phyloP scores from a whole-genome alignment of 2,113 vertebrate genomes.

The Hiodon alosoides region DNA sequence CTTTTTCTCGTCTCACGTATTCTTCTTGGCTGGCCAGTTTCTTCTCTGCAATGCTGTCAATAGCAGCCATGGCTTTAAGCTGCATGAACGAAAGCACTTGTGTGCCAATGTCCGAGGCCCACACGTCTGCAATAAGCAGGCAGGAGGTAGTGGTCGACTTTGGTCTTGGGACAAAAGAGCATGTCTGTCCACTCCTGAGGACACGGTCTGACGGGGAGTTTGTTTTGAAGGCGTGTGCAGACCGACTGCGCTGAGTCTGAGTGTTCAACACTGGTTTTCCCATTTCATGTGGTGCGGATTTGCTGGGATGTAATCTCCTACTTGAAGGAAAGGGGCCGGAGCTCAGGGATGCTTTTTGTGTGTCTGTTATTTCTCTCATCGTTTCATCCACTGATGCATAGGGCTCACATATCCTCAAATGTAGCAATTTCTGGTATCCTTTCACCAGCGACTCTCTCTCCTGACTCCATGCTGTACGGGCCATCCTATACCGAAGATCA shows the following conservation, averaged over 20 bases:
- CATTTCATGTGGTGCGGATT: not conserved
- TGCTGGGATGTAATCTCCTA: constrained; percentile 11
- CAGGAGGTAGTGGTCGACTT: constrained; percentile 14
- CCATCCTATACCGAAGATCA: constrained; percentile 46
- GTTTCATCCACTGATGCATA: constrained; percentile 55
- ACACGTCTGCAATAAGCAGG: not conserved
- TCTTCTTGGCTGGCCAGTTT: constrained; percentile 47
- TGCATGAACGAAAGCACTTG: constrained; percentile 53
- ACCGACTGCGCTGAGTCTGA: constrained; percentile 33
- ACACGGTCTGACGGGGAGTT: not conserved
- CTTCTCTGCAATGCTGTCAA: constrained; percentile 64
- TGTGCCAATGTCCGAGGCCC: not conserved
- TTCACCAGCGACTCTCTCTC: constrained; percentile 39
- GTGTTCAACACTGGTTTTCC: not conserved
- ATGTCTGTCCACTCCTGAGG: not conserved
- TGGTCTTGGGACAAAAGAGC: not conserved
- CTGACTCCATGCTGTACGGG: constrained; percentile 46
- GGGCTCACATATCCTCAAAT: constrained; percentile 53
- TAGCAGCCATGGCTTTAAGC: constrained; percentile 58
- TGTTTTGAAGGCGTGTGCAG: not conserved
- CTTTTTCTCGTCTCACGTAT: constrained; percentile 40
- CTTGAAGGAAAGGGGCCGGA: constrained; percentile 20
- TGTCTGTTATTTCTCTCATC: constrained; percentile 52
- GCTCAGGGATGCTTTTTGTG: not conserved
- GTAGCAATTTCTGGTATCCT: constrained; percentile 43